phyloP scores from a whole-genome alignment of 2,113 vertebrate genomes.

The Atractosteus spatula region DNA sequence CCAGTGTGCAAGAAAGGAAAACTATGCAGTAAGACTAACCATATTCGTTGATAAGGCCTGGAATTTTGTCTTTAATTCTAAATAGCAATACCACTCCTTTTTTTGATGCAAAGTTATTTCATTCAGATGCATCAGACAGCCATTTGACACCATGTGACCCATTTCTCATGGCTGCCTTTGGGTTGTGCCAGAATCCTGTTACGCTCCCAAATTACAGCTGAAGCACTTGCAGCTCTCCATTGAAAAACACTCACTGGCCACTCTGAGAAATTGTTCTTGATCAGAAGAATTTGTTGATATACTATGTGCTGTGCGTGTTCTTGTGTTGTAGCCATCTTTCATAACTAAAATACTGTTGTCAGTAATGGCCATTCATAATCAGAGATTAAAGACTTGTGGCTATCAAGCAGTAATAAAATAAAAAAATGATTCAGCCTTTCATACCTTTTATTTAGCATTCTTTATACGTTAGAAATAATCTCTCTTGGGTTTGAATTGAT shows the following conservation, averaged over 20 bases:
- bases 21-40: not conserved
- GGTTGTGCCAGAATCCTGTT: slow-evolving; percentile 59
- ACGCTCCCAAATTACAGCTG: slow-evolving; percentile 64
- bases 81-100: too few species aligned
- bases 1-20: not conserved
- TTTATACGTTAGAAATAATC: too few species aligned
- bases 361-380: too few species aligned
- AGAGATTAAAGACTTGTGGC: too few species aligned
- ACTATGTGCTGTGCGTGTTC: slow-evolving; percentile 8
- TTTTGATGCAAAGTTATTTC: slow-evolving; percentile 40
- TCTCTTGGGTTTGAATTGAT: too few species aligned
- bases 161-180: slow-evolving; percentile 57
- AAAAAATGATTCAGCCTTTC: not conserved
- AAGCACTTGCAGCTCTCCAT: slow-evolving; percentile 47
- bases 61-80: slow-evolving; percentile 13
- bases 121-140: slow-evolving; percentile 62
- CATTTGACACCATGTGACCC: slow-evolving; percentile 67
- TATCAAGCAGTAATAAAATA: not conserved
- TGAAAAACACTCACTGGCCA: slow-evolving; percentile 44
- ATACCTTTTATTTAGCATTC: not conserved
- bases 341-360: not conserved
- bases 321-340: not conserved
- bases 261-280: slow-evolving; percentile 24
- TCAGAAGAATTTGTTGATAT: slow-evolving; percentile 16
- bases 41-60: not conserved